phyloP scores from a whole-genome alignment of 1,140 invertebrate genomes.

The Eurosta solidaginis region DNA sequence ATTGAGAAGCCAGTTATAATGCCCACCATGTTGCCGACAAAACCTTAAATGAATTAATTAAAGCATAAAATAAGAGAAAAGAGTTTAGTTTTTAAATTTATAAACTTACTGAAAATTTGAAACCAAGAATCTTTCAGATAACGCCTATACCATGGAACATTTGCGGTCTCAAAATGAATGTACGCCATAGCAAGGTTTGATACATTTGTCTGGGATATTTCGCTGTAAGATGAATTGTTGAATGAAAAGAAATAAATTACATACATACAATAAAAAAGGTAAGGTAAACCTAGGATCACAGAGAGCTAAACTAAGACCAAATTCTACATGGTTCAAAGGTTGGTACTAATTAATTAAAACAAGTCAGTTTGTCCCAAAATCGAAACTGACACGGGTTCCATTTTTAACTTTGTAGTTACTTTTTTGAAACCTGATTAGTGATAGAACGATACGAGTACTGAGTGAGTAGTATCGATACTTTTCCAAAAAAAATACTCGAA shows the following conservation, averaged over 20 bases:
- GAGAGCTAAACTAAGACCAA: no score
- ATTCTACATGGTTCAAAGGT: no score
- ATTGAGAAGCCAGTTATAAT: slow-evolving; percentile 57
- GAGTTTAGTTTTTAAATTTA: not conserved
- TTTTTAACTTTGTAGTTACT: no score
- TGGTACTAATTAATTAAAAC: no score
- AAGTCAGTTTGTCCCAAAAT: no score
- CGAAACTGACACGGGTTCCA: no score
- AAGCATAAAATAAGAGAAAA: not conserved
- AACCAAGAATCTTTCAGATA: slow-evolving; percentile 30
- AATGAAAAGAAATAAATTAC: not conserved
- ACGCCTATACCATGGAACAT: slow-evolving; percentile 16
- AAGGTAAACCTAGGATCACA: no score
- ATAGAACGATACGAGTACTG: no score
- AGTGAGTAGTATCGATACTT: no score
- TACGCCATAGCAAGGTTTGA: slow-evolving; percentile 45
- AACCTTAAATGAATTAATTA: slow-evolving; percentile 45
- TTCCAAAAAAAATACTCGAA: no score
- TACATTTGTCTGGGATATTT: slow-evolving; percentile 23
- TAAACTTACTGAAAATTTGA: slow-evolving; percentile 34
- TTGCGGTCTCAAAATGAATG: slow-evolving; percentile 44
- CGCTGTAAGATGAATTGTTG: not conserved
- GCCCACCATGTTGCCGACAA: slow-evolving; percentile 56
- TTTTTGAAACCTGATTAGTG: no score
- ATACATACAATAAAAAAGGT: no score